These are phyloP conservation scores for Trichonephila clavipes DNA, from an alignment of 1,140 invertebrate genomes.

Conservation along the genomic window DNA sequence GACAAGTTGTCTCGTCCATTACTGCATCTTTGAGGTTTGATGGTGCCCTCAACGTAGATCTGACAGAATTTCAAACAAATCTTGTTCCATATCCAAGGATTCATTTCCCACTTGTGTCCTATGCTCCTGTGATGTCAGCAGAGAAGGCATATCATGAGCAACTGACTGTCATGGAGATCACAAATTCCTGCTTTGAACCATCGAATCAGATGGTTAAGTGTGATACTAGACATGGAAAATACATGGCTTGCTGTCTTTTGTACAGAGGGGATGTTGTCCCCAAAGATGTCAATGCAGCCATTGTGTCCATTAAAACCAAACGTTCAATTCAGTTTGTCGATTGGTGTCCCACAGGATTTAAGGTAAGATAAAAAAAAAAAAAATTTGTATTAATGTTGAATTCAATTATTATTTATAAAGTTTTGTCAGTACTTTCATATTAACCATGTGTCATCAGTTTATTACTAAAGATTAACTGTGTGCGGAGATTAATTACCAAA, in stretches of 20 bases:
- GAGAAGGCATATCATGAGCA: slow-evolving; percentile 88
- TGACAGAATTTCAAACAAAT: slow-evolving; percentile 83
- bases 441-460: no score
- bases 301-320: slow-evolving; percentile 91
- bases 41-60: slow-evolving; percentile 84
- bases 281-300: slow-evolving; percentile 93
- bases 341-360: slow-evolving; percentile 91
- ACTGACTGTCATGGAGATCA: slow-evolving; percentile 89
- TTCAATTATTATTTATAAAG: background rate
- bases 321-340: slow-evolving; percentile 90
- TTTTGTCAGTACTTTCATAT: no score
- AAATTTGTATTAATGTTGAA: background rate
- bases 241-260: slow-evolving; percentile 92
- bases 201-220: slow-evolving; percentile 92
- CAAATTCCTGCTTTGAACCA: slow-evolving; percentile 90
- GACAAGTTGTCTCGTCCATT: slow-evolving; percentile 82
- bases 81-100: slow-evolving; percentile 84
- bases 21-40: slow-evolving; percentile 84
- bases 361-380: slow-evolving; percentile 78
- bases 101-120: slow-evolving; percentile 87
- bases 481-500: no score
- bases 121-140: slow-evolving; percentile 89
- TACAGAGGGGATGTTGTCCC: slow-evolving; percentile 89
- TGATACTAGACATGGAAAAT: slow-evolving; percentile 82
- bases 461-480: no score